Percentiles rank a stretch among this genome's conserved stretches.
Conservation (phyloP, 1,140 invertebrate species). For the Ips typographus region DNA sequence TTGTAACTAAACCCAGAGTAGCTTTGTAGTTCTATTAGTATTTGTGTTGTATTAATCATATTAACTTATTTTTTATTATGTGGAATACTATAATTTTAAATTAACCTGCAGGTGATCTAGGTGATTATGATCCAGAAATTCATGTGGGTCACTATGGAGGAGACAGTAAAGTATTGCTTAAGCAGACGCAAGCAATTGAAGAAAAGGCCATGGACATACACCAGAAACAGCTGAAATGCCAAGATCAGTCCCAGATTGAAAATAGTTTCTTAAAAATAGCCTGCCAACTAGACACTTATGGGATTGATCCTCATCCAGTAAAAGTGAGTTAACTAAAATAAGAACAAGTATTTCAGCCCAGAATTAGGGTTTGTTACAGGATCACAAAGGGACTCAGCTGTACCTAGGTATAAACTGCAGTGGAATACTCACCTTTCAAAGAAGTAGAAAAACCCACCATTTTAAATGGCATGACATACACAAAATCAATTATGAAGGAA, state of each 20-base stretch:
- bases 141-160: constrained; percentile 88
- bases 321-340: constrained; percentile 66
- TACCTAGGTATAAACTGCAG: constrained; percentile 94
- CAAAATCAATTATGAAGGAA: constrained; percentile 96
- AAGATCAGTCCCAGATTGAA: constrained; percentile 76
- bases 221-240: constrained; percentile 73
- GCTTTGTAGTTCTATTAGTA: neutral
- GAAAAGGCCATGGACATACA: constrained; percentile 88
- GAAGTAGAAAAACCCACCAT: constrained; percentile 87
- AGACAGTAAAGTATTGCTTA: constrained; percentile 86
- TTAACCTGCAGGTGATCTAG: constrained; percentile 78
- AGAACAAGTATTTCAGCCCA: neutral
- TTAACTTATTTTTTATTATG: neutral
- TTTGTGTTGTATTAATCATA: neutral
- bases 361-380: constrained; percentile 59
- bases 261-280: constrained; percentile 84
- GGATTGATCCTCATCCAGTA: constrained; percentile 96
- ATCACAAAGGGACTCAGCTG: constrained; percentile 84
- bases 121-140: constrained; percentile 89
- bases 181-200: constrained; percentile 89
- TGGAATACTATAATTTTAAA: constrained; percentile 1
- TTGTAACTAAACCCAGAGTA: neutral
- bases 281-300: constrained; percentile 90
- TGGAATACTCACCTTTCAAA: constrained; percentile 93
- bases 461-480: constrained; percentile 95